Evolutionary conservation across 2,113 vertebrate genomes (phyloP), one percentile per base, ranked within the genome.

Genomic region (Scomber japonicus): DNA sequence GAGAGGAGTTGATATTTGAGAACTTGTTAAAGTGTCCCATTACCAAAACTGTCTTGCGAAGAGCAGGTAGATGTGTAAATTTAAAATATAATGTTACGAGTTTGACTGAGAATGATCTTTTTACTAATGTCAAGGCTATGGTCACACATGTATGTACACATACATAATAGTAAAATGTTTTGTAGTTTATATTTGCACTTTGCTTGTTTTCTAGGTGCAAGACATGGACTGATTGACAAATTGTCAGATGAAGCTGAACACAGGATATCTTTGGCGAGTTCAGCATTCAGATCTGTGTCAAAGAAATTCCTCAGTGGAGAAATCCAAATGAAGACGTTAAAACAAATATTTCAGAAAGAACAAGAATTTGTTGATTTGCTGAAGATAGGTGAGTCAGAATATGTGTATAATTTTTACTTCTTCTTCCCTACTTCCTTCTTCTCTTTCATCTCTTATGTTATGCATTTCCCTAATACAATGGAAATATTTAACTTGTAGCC

Each of bases 291-390:
- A 60, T 80, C 76, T 55, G 50, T 80, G 21, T 44, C 77, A 45
- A 19, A 54, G 51, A 83, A 0, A 19, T 77, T 87, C 35, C 48
- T 87, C 46, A 80, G 15, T 46, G 84, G 84, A 50, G 51, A 73
- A 2, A 87, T 87, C 17, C 68, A 80, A 50, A 51, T 83, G 4
- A 83, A 87, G 49, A 72, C 80, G n/a, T 57, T 87, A 10, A 30
- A 64, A 11, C 71, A 77, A 49, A 83, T 87, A 45, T 13, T 80
- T 16, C 16, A 60, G 15, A 73, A 17, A 21, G 6, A 50, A 40
- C 0, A 0, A 11, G 19, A 65, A 45, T 83, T 87, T 65, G 19
- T 80, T 57, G 17, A 64, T 49, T 69, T 87, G 55, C 62, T 80
- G 56, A 87, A 83, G 0, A 60, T 73, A 40, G 72, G 84, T 87